These are phyloP conservation scores for Branchinecta lynchi DNA, from an alignment of 1,140 invertebrate genomes.

Conservation along the genomic window DNA sequence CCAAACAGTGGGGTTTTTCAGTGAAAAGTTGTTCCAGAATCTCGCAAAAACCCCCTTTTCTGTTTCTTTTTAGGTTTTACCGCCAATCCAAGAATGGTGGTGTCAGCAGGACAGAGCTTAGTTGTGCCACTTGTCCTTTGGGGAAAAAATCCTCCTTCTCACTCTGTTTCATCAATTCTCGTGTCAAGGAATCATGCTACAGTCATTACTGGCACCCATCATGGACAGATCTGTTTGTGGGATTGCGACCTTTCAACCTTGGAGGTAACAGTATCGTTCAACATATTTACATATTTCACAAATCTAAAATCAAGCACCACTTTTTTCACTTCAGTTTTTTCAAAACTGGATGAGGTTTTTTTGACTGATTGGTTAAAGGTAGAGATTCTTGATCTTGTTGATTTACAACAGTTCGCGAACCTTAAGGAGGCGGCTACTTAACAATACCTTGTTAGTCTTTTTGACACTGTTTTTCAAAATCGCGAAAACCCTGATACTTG, in stretches of 20 bases:
- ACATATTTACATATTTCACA: not conserved
- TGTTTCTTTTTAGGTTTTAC: too few species aligned
- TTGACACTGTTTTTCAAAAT: too few species aligned
- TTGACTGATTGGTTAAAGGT: too few species aligned
- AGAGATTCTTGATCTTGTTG: too few species aligned
- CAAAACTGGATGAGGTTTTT: conserved; percentile 10
- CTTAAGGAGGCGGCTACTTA: too few species aligned
- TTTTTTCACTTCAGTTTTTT: conserved; percentile 11
- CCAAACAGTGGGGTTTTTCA: too few species aligned
- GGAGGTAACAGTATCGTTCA: conserved; percentile 32
- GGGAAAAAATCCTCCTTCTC: conserved; percentile 64
- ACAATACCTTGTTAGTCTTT: too few species aligned
- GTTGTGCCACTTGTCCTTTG: conserved; percentile 2
- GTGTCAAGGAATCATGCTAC: conserved; percentile 80
- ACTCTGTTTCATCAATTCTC: conserved; percentile 86
- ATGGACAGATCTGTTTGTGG: conserved; percentile 97
- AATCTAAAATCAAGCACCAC: conserved; percentile 13
- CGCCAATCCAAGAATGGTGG: not conserved
- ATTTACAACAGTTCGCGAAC: too few species aligned
- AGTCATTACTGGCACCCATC: conserved; percentile 88
- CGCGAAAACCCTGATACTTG: too few species aligned
- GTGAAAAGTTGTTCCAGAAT: too few species aligned
- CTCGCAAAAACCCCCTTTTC: too few species aligned
- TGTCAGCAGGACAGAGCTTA: not conserved
- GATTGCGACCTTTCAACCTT: conserved; percentile 66